phyloP scores from a whole-genome alignment of 2,113 vertebrate genomes.

The Ciconia boyciana region DNA sequence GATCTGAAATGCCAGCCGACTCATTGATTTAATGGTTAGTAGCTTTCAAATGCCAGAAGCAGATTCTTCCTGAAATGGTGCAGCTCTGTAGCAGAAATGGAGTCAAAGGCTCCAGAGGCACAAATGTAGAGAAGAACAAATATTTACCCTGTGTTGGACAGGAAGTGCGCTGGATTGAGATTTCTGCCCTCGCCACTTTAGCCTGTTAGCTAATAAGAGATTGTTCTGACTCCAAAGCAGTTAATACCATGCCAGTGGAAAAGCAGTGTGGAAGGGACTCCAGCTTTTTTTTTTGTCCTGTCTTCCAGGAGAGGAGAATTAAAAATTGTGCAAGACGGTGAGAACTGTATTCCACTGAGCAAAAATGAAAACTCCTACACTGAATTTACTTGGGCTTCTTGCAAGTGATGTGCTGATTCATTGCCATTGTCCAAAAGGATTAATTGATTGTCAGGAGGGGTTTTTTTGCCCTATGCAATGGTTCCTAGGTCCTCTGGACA shows the following conservation, averaged over 20 bases:
- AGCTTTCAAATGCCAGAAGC: not conserved
- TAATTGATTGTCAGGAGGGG: not conserved
- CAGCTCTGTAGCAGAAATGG: not conserved
- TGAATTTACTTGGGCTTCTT: not conserved
- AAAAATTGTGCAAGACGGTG: not conserved
- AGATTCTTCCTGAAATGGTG: not conserved
- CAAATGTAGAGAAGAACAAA: slow-evolving; percentile 7
- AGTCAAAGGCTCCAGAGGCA: not conserved
- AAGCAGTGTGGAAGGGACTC: not conserved
- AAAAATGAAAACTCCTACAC: not conserved
- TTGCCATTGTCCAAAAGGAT: not conserved
- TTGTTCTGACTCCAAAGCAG: not conserved
- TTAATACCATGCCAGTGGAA: not conserved
- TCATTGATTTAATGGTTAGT: not conserved
- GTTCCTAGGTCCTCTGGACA: not conserved
- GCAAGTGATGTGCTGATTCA: not conserved
- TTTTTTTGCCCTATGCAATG: not conserved
- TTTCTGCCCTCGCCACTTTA: not conserved
- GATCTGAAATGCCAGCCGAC: not conserved
- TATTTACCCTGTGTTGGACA: slow-evolving; percentile 4
- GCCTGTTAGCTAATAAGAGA: not conserved
- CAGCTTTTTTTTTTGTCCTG: not conserved
- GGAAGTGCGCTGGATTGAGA: not conserved
- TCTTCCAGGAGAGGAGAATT: not conserved
- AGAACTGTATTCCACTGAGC: not conserved